phyloP scores from a whole-genome alignment of 2,113 vertebrate species.

The Corvus moneduloides region DNA sequence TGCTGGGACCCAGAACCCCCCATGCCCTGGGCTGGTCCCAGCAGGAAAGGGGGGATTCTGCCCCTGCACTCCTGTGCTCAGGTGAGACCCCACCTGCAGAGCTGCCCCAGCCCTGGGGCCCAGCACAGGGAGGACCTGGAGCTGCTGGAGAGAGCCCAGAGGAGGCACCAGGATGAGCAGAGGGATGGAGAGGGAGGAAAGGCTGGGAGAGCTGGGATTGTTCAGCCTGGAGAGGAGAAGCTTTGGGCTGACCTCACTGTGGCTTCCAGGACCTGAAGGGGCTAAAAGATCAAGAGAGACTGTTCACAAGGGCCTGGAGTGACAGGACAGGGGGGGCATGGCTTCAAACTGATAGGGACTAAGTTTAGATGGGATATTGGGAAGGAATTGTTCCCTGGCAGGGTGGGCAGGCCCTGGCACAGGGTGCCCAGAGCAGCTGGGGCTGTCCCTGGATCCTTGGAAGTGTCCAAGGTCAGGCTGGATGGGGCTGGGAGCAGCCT shows the following conservation, averaged over 20 bases:
- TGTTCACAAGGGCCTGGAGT: not conserved
- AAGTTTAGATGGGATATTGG: rapidly evolving
- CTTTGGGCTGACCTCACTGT: not conserved
- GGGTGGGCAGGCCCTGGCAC: not conserved
- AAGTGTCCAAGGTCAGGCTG: not conserved
- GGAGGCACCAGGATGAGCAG: not conserved
- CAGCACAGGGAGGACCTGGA: not conserved
- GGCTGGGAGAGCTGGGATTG: not conserved
- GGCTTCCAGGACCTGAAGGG: no score
- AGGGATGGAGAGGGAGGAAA: not conserved
- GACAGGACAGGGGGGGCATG: no score
- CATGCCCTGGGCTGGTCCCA: not conserved
- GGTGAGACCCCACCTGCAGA: not conserved
- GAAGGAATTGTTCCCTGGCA: rapidly evolving
- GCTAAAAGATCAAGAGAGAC: not conserved
- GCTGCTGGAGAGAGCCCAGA: not conserved
- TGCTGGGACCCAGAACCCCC: not conserved
- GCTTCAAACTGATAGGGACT: rapidly evolving
- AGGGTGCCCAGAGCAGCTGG: not conserved
- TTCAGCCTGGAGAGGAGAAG: not conserved
- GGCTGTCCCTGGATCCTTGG: not conserved
- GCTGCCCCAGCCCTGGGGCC: not conserved
- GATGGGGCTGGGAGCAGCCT: not conserved
- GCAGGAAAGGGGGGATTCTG: not conserved
- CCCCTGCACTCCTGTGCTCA: not conserved